Conservation (phyloP, 1,140 invertebrate species). For the Zaprionus camerounensis region DNA sequence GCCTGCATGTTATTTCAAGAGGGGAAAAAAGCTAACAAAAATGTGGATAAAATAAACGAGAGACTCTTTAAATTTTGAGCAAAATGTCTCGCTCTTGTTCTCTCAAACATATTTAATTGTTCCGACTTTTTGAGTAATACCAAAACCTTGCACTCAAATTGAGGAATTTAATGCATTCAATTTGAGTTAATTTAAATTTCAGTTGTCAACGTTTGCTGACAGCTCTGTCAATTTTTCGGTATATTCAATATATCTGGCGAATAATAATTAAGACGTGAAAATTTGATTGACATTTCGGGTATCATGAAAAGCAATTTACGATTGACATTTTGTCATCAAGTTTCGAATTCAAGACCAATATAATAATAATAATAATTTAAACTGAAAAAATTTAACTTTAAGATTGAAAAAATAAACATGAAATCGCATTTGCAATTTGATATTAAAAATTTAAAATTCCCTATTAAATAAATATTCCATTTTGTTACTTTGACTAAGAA, state of each 20-base stretch:
- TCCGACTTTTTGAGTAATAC: background rate
- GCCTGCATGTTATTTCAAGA: conserved; percentile 5
- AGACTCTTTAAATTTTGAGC: background rate
- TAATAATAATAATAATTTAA: background rate
- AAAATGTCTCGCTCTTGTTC: background rate
- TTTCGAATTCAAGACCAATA: background rate
- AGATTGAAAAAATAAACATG: background rate
- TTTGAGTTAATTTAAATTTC: background rate
- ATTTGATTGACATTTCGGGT: background rate
- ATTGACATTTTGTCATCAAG: background rate
- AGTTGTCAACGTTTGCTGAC: background rate
- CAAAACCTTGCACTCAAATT: background rate
- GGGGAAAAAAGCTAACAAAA: conserved; percentile 10
- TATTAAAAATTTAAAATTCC: background rate
- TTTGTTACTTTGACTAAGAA: background rate
- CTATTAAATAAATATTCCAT: background rate
- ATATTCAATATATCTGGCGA: background rate
- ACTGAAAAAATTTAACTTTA: background rate
- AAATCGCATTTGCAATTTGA: background rate
- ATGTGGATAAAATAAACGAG: conserved; percentile 7
- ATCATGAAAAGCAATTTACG: background rate
- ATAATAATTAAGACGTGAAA: background rate
- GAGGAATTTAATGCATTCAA: background rate
- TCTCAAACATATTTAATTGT: background rate
- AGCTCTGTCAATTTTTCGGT: background rate